A percentile compares a stretch with the other conserved stretches of the same genome.
Evolutionary conservation across 2,797 vertebrate genomes (phyloP).

Genomic region (Sebastes miniatus): DNA sequence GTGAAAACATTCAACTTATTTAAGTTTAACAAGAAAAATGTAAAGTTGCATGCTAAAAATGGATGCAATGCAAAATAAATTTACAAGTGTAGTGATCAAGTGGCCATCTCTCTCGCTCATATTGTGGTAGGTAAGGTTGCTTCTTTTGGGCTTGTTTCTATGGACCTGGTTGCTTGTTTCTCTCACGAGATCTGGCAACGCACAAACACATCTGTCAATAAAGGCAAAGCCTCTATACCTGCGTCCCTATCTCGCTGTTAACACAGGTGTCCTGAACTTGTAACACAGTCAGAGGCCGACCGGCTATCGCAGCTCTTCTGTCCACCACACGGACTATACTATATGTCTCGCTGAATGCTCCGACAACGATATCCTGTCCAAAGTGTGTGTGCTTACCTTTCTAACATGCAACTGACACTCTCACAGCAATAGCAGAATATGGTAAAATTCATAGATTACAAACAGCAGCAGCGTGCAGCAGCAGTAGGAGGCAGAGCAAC

Average conservation of each 20-base stretch:
- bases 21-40: too few species aligned
- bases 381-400: background rate
- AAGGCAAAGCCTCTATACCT: slow-evolving; percentile 5
- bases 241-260: background rate
- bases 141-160: too few species aligned
- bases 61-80: too few species aligned
- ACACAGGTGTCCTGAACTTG: background rate
- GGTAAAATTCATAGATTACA: slow-evolving; percentile 28
- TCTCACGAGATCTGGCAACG: background rate
- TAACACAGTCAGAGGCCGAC: background rate
- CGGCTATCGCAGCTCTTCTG: background rate
- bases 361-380: background rate
- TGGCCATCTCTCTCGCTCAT: too few species aligned
- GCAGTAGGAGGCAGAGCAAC: background rate
- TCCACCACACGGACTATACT: background rate
- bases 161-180: too few species aligned
- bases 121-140: too few species aligned
- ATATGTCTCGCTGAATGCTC: background rate
- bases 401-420: background rate
- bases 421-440: background rate
- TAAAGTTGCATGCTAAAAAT: too few species aligned
- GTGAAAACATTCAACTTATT: too few species aligned
- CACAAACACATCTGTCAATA: slow-evolving; percentile 5
- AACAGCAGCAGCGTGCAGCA: slow-evolving; percentile 7
- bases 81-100: too few species aligned